Conservation (phyloP, 2,888 invertebrate genomes). For the Argyresthia albistria region DNA sequence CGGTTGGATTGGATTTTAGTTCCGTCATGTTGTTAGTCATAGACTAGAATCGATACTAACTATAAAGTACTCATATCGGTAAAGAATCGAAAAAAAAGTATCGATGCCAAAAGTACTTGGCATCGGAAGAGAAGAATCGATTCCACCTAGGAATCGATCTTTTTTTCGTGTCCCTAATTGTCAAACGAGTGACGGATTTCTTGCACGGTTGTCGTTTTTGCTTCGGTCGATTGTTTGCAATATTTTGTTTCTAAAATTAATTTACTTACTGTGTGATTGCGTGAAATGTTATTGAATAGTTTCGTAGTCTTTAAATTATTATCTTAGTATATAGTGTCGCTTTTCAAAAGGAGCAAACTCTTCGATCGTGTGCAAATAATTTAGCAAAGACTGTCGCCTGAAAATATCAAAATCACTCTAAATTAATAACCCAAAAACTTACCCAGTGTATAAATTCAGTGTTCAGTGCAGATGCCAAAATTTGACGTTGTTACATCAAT, state of each 20-base stretch:
- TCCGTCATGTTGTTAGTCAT: no score
- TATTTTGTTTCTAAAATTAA: conserved; percentile 45
- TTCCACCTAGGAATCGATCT: no score
- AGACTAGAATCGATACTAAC: no score
- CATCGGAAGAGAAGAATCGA: no score
- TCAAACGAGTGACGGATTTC: conserved; percentile 3
- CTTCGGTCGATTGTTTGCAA: conserved; percentile 65
- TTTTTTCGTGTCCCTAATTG: not conserved
- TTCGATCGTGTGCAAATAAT: not conserved
- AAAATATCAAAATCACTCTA: not conserved
- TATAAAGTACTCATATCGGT: no score
- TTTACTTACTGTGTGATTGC: conserved; percentile 23
- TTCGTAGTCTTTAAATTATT: conserved; percentile 12
- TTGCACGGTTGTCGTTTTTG: conserved; percentile 24
- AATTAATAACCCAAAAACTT: not conserved
- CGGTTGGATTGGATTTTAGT: no score
- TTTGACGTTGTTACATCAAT: conserved; percentile 18
- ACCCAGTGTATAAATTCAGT: not conserved
- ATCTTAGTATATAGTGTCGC: not conserved
- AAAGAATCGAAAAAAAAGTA: no score
- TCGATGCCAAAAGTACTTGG: no score
- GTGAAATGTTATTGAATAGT: not conserved
- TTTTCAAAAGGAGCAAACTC: not conserved
- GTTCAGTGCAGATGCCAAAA: conserved; percentile 34
- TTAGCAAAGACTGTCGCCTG: not conserved